Evolutionary conservation across 2,797 vertebrate species (phyloP), one percentile per base, ranked within the genome.

Genomic region (Xenentodon cancila): DNA sequence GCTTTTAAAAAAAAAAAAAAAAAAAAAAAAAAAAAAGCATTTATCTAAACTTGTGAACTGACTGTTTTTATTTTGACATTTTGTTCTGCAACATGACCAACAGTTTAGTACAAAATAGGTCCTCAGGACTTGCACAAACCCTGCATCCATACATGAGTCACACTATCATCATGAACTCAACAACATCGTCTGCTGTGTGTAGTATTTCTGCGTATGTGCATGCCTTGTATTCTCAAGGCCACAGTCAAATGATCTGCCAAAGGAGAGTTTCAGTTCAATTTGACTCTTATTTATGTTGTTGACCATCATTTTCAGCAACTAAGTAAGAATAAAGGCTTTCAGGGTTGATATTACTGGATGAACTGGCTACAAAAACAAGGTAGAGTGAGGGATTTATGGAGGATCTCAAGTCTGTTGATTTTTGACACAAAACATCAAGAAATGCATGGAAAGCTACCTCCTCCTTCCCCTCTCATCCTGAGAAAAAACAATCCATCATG

Each of bases 81-180:
- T 76, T 77, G 32, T 63, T 74, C 25, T 40, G 16, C 45, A 67
- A 71, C 59, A 47, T 69, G 70, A 77, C 73, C 62, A 74, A 62
- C 50, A 7, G 7, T 59, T 51, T 2, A 37, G 3, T 52, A 40
- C 21, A 43, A 8, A 50, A 52, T 37, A 21, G 49, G 9, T 66
- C 47, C 8, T 42, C 17, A 56, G 32, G 46, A 47, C 46, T 45
- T 50, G 17, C 34, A 52, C 8, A 68, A 51, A 32, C 8, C 19
- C 32, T 70, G 53, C 11, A 7, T 16, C 5, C 5, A 40, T 1
- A 43, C 8, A 16, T 17, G 4, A 4, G 22, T 73, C 40, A 59
- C 37, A 37, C 15, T 59, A 18, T 16, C 20, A 48, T 21, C 20
- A 5, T 44, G 21, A 45, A 57, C 50, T 66, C 16, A 55, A 0